Percentiles rank a stretch among this genome's conserved stretches.
Evolutionary conservation across 2,888 invertebrate genomes (phyloP).

Genomic region (Drosophila aldrichi): DNA sequence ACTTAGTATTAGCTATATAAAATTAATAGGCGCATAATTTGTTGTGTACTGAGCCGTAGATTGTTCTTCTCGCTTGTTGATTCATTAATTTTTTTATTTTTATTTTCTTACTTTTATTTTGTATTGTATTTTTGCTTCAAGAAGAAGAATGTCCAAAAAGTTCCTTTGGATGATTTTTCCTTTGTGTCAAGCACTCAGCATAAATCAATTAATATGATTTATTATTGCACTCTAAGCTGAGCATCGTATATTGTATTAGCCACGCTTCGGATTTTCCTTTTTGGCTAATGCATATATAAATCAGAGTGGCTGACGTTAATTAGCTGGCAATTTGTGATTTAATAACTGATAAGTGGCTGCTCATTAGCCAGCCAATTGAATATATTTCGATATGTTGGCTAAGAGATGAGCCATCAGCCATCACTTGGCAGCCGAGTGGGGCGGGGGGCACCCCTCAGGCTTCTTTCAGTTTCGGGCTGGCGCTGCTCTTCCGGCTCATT

Average conservation of each 20-base stretch:
- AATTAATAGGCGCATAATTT: slow-evolving; percentile 49
- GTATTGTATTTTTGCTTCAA: slow-evolving; percentile 13
- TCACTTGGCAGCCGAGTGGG: slow-evolving; percentile 2
- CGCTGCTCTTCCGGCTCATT: slow-evolving; percentile 58
- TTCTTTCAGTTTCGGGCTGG: slow-evolving; percentile 4
- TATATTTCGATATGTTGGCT: slow-evolving; percentile 26
- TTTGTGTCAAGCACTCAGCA: slow-evolving; percentile 21
- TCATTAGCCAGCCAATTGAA: slow-evolving; percentile 37
- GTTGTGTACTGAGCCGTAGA: slow-evolving; percentile 9
- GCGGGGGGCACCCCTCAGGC: not conserved
- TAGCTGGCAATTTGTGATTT: slow-evolving; percentile 43
- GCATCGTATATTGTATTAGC: not conserved
- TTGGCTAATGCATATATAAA: slow-evolving; percentile 28
- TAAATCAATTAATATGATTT: slow-evolving; percentile 70
- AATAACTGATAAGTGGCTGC: slow-evolving; percentile 20
- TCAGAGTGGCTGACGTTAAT: slow-evolving; percentile 39
- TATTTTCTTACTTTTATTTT: not conserved
- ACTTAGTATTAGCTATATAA: not conserved
- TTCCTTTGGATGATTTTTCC: not conserved
- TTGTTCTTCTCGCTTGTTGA: not conserved
- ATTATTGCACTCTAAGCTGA: slow-evolving; percentile 48
- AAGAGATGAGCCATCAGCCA: slow-evolving; percentile 13
- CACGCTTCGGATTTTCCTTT: slow-evolving; percentile 4
- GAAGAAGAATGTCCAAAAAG: slow-evolving; percentile 39
- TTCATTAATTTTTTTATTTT: slow-evolving; percentile 1